Evolutionary conservation across 92 coral and sea anemone genomes (phyloP), one percentile per base, ranked within the genome.

Genomic region (Siderastrea siderea): DNA sequence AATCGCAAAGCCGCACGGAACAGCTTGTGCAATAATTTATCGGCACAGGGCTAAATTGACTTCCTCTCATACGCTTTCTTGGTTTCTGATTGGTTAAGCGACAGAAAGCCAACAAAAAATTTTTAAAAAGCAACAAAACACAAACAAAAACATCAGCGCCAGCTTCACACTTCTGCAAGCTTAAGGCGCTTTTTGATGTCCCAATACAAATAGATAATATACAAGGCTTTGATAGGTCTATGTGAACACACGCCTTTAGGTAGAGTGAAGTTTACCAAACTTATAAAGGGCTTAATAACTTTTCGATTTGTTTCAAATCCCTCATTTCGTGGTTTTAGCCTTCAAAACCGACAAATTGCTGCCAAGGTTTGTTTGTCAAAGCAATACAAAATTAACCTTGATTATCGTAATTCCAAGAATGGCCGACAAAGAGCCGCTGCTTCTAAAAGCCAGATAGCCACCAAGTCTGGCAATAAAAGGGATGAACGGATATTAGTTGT

Each of bases 401-500:
- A 9, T 52, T 79, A 8, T 62, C 71, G 54, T 16, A 57, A 45
- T 44, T 19, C 15, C 70, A 46, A 46, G n/a, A 16, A 3, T 16
- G 71, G 4, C 71, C 70, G 70, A 48, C 70, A 63, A 17, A 47
- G 61, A 54, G 74, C 47, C 49, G 81, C 47, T 43, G 71, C 60
- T 49, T 15, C 47, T n/a, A 9, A 78, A n/a, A 62, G 68, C 66
- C 45, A 17, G 55, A 16, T 61, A 47, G 53, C 17, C 82, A 0
- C 12, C 69, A n/a, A 47, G 66, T 79, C 60, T 79, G 12, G 8
- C 12, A 64, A 48, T 47, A 38, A 79, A 62, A n/a, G n/a, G 1
- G 53, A 38, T 46, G 59, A 79, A n/a, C 71, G 71, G 71, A 79
- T 63, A 79, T 79, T n/a, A 63, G 58, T 47, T 79, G 10, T 43